These are phyloP conservation scores for Neodiprion fabricii DNA, from an alignment of 1,140 invertebrate species.

Conservation along the genomic window DNA sequence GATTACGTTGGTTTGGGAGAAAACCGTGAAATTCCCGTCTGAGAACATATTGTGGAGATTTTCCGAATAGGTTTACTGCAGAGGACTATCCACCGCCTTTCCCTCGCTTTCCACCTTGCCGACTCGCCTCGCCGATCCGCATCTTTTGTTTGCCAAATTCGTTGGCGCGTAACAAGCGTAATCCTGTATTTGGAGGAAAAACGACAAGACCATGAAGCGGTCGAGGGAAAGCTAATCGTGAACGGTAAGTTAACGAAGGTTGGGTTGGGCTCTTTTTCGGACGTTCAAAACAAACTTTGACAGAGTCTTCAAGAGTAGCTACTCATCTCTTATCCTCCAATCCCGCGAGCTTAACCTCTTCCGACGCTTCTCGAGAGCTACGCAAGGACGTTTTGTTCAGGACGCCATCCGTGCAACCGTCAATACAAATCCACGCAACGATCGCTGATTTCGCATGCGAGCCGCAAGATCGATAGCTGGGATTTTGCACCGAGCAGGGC, in stretches of 20 bases:
- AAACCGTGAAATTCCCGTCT: too few relatives aligned
- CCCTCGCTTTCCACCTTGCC: not conserved
- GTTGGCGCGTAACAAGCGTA: slow-evolving; percentile 37
- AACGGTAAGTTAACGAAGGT: not conserved
- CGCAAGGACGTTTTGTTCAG: too few relatives aligned
- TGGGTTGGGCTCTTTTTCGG: too few relatives aligned
- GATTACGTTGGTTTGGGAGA: not conserved
- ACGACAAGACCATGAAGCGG: not conserved
- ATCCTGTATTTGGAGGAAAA: slow-evolving; percentile 21
- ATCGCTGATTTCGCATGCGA: slow-evolving; percentile 5
- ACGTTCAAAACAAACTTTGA: slow-evolving; percentile 31
- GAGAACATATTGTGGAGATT: slow-evolving; percentile 30
- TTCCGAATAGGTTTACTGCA: slow-evolving; percentile 52
- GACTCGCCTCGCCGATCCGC: not conserved
- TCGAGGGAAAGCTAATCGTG: not conserved
- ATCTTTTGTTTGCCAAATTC: slow-evolving; percentile 22
- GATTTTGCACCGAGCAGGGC: slow-evolving; percentile 36
- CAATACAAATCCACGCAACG: slow-evolving; percentile 15
- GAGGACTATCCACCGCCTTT: not conserved
- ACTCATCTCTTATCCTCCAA: slow-evolving; percentile 32
- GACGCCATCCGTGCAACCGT: too few relatives aligned
- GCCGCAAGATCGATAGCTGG: slow-evolving; percentile 23
- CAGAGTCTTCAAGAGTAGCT: slow-evolving; percentile 19
- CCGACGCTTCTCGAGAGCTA: too few relatives aligned
- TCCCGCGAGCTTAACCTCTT: slow-evolving; percentile 13